Base-by-base conservation (phyloP, 2,888 invertebrate genomes). In the Salpingus planirostris region DNA sequence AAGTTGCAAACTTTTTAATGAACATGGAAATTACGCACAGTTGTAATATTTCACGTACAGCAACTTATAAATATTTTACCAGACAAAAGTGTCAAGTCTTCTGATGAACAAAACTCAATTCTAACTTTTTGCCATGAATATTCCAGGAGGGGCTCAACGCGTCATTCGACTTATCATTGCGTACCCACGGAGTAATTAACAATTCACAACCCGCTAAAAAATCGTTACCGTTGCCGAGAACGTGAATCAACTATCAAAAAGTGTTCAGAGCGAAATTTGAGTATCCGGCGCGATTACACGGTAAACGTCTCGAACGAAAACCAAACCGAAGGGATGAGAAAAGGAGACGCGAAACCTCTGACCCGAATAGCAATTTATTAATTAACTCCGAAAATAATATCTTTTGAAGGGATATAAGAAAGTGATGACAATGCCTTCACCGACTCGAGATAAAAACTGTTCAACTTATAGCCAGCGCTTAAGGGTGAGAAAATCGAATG, bases 301-400 rank as follows among this genome's bases (percentile, higher is more conserved):
- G 18, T 18, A 8, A 18, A 18, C 18, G 8, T 6, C 5, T 18
- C 8, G 18, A 18, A 18, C 5, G 5, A 18, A 8, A 18, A 18
- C 18, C 5, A 18, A 11, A 23, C 8, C 22, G 2, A 26, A 24
- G 30, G 15, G 13, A 29, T 27, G 33, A 36, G 24, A 33, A 29
- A 27, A 31, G 24, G 30, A 21, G 28, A 32, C 27, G 38, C 33
- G 29, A 34, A 38, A 29, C 38, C 13, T 31, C 39, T 48, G 48
- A 44, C 41, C 33, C 38, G 48, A 48, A 48, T 48, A 46, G 38
- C 45, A 47, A 48, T 46, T 47, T 48, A 48, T 48, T 48, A 48
- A 47, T 48, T 48, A 45, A 48, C 43, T 35, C 38, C 21, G 35
- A 45, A 43, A 46, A 46, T 42, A 42, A 44, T 44, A 46, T 42